Percentiles rank a stretch among this genome's conserved stretches.
Evolutionary conservation across 2,797 vertebrate genomes (phyloP).

Genomic region (Epinephelus awoara): DNA sequence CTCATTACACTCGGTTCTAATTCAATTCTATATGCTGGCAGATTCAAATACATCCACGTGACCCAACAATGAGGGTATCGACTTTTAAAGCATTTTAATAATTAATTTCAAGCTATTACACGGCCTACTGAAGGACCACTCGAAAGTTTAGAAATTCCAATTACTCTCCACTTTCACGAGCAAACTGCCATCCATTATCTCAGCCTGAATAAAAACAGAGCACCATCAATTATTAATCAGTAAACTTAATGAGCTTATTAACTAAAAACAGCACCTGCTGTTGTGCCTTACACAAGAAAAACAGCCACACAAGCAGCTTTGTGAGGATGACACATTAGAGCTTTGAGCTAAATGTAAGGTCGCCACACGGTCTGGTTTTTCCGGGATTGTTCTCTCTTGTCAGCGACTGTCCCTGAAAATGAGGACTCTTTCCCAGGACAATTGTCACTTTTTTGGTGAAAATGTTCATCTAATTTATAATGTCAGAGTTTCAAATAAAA

Average conservation of each 20-base stretch:
- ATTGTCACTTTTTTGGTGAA: too few relatives aligned
- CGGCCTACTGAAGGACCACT: not conserved
- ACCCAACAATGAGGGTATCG: not conserved
- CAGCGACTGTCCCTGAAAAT: too few relatives aligned
- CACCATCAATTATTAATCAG: constrained; percentile 40
- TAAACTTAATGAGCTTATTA: constrained; percentile 22
- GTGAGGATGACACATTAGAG: not conserved
- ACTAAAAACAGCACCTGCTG: constrained; percentile 4
- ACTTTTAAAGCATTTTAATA: not conserved
- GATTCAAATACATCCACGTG: not conserved
- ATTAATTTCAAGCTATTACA: not conserved
- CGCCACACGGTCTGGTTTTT: too few relatives aligned
- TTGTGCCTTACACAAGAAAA: constrained; percentile 1
- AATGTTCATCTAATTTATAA: too few relatives aligned
- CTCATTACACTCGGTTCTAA: not conserved
- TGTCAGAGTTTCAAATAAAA: too few relatives aligned
- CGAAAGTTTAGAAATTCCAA: not conserved
- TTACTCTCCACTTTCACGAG: not conserved
- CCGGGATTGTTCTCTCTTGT: too few relatives aligned
- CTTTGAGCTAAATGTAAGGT: too few relatives aligned
- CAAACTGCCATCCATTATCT: constrained; percentile 11
- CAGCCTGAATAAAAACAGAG: constrained; percentile 1
- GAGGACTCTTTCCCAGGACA: too few relatives aligned
- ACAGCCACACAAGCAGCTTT: not conserved
- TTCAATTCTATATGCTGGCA: not conserved